Conservation (phyloP, 2,113 vertebrate genomes). For the Tursiops truncatus region DNA sequence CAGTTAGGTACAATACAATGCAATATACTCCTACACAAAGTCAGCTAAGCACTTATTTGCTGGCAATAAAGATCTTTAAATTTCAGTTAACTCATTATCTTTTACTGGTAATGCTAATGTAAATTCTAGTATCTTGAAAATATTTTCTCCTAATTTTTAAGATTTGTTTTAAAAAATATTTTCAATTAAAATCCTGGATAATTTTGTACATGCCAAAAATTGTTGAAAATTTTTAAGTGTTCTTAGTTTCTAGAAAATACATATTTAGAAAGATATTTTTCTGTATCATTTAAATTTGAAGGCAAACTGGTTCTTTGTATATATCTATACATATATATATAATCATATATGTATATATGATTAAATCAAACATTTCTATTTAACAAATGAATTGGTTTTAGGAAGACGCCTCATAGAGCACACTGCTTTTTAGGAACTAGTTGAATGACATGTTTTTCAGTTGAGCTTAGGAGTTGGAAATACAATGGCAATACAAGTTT, state of each 20-base stretch:
- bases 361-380: background rate
- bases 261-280: background rate
- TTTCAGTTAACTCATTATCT: constrained; percentile 47
- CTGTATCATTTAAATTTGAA: background rate
- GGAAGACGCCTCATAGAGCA: background rate
- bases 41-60: constrained; percentile 6
- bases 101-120: constrained; percentile 17
- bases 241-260: background rate
- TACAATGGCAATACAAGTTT: background rate
- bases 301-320: too few species aligned
- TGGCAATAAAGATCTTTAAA: constrained; percentile 26
- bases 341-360: background rate
- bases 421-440: background rate
- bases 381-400: background rate
- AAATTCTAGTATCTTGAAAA: background rate
- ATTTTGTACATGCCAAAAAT: background rate
- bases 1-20: background rate
- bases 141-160: background rate
- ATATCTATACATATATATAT: too few species aligned
- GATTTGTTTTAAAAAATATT: background rate
- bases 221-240: background rate
- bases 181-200: background rate
- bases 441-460: background rate
- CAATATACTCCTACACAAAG: background rate
- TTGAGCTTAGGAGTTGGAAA: background rate